Evolutionary conservation across 2,113 vertebrate genomes (phyloP).

Genomic region (Malaclemys terrapin): DNA sequence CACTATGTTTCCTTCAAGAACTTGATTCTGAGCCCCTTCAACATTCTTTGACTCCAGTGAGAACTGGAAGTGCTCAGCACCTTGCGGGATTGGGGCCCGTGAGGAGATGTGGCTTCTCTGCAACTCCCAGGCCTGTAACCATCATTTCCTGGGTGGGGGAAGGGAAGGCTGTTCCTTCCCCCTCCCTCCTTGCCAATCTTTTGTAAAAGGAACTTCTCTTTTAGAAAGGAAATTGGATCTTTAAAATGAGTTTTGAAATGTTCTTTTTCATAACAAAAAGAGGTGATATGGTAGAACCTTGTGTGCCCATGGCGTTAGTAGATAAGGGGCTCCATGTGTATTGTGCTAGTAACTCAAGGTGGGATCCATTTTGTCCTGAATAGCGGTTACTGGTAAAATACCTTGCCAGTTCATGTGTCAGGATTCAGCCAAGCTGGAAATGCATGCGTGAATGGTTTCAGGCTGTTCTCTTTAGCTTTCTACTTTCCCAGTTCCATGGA

Average conservation of each 20-base stretch:
- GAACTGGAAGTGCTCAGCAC: conserved; percentile 49
- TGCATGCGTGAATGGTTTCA: fast-evolving
- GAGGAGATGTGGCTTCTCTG: conserved; percentile 20
- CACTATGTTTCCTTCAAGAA: conserved; percentile 21
- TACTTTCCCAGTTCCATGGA: neutral
- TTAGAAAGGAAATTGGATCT: conserved; percentile 16
- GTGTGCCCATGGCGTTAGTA: neutral
- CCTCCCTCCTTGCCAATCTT: neutral
- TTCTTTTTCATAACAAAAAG: conserved; percentile 3
- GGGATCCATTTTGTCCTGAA: fast-evolving
- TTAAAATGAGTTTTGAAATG: neutral
- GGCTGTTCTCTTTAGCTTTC: neutral
- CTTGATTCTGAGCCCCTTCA: neutral
- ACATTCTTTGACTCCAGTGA: neutral
- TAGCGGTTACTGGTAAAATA: neutral
- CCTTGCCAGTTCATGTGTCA: neutral
- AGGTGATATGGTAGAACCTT: neutral
- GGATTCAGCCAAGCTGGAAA: neutral
- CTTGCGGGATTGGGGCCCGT: conserved; percentile 30
- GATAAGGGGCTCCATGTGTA: fast-evolving
- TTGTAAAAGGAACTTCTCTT: conserved; percentile 39
- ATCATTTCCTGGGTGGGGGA: conserved; percentile 61
- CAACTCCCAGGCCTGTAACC: conserved; percentile 10
- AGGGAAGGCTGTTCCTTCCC: neutral
- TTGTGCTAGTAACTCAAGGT: neutral